Conservation (phyloP, 2,888 invertebrate species). For the Pyrrhia umbra region DNA sequence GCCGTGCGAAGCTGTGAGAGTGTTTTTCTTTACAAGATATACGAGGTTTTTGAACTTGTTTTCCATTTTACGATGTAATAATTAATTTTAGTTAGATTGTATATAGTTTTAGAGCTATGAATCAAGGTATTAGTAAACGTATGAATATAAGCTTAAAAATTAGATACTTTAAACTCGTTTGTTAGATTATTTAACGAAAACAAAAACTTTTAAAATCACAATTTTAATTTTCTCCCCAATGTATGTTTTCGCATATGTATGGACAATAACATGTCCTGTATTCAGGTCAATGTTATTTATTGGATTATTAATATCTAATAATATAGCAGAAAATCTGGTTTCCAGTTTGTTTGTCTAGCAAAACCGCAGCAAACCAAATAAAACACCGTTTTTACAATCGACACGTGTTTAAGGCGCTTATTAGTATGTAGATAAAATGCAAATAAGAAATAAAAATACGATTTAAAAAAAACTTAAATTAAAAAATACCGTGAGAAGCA, state of each 20-base stretch:
- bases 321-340: slow-evolving; percentile 6
- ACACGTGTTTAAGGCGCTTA: not conserved
- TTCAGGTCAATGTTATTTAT: not conserved
- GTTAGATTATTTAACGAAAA: too few relatives aligned
- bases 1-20: not conserved
- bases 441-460: not conserved
- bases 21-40: slow-evolving; percentile 36
- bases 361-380: not conserved
- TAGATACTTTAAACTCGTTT: too few relatives aligned
- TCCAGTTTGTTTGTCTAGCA: not conserved
- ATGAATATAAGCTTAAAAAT: too few relatives aligned
- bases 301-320: not conserved
- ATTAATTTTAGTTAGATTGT: not conserved
- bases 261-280: not conserved
- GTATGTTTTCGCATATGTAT: not conserved
- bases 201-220: too few relatives aligned
- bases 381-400: slow-evolving; percentile 3
- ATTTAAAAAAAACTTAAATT: slow-evolving; percentile 3
- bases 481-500: not conserved
- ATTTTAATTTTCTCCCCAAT: not conserved
- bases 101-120: not conserved
- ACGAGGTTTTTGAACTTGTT: slow-evolving; percentile 9
- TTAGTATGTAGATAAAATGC: slow-evolving; percentile 23
- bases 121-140: not conserved
- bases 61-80: slow-evolving; percentile 1